phyloP scores from a whole-genome alignment of 2,113 vertebrate genomes.

The Hemichromis elongatus region DNA sequence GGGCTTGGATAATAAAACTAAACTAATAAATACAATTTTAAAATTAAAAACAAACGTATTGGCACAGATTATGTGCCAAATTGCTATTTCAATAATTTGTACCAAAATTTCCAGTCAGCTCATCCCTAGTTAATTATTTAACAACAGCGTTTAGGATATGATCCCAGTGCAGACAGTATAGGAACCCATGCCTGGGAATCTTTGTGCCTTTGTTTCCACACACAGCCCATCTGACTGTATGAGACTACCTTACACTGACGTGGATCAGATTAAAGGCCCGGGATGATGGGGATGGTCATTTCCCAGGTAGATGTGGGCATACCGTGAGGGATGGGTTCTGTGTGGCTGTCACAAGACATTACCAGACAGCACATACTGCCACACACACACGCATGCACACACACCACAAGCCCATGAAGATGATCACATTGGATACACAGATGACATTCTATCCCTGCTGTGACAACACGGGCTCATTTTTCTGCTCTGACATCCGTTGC shows the following conservation, averaged over 20 bases:
- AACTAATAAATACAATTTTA: accelerated
- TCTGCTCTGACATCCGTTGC: constrained; percentile 64
- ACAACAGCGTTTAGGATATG: neutral
- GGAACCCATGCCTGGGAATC: neutral
- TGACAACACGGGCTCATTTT: constrained; percentile 67
- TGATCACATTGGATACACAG: constrained; percentile 76
- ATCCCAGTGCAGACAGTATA: neutral
- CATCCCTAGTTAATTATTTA: neutral
- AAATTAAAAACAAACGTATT: neutral
- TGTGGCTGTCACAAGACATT: constrained; percentile 62
- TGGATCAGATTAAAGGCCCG: constrained; percentile 41
- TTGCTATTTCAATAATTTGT: neutral
- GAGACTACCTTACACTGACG: constrained; percentile 44
- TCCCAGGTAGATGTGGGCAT: constrained; percentile 62
- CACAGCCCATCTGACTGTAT: constrained; percentile 14
- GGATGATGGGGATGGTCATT: constrained; percentile 64
- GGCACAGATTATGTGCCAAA: neutral
- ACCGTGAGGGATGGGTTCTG: constrained; percentile 58
- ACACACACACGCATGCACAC: neutral
- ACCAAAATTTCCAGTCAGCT: neutral
- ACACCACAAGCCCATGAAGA: constrained; percentile 63
- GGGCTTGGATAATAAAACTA: neutral
- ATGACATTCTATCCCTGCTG: constrained; percentile 71
- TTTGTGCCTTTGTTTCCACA: constrained; percentile 33
- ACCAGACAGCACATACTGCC: constrained; percentile 47